Evolutionary conservation across 2,888 invertebrate genomes (phyloP).

Genomic region (Helleia helle): DNA sequence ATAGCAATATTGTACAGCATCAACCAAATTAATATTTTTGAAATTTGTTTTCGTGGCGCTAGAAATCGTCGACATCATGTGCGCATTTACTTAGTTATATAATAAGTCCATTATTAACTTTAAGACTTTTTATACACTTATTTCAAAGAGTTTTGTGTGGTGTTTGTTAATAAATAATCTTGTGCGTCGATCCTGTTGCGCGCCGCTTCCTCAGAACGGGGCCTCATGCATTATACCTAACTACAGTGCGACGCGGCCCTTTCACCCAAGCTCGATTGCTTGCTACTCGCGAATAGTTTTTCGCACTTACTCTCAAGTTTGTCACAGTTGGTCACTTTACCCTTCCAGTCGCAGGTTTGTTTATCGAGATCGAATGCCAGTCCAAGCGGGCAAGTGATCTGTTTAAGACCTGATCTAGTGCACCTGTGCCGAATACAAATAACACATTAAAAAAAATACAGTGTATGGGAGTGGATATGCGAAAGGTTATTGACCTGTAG

Average conservation of each 20-base stretch:
- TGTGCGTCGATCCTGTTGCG: conserved; percentile 36
- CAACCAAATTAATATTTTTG: not conserved
- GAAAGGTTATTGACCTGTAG: conserved; percentile 44
- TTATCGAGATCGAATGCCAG: conserved; percentile 98
- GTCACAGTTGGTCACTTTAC: conserved; percentile 97
- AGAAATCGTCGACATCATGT: not conserved
- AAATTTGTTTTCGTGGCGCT: not conserved
- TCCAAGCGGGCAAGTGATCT: conserved; percentile 97
- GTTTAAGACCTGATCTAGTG: conserved; percentile 96
- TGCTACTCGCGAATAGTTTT: conserved; percentile 64
- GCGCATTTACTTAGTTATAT: not conserved
- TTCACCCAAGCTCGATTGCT: conserved; percentile 69
- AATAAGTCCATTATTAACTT: not conserved
- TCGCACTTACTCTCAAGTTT: conserved; percentile 95
- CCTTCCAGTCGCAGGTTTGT: conserved; percentile 99
- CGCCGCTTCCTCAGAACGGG: conserved; percentile 46
- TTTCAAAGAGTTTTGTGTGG: not conserved
- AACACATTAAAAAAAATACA: conserved; percentile 54
- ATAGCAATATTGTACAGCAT: not conserved
- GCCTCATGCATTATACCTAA: conserved; percentile 68
- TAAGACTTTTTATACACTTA: not conserved
- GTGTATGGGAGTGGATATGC: conserved; percentile 53
- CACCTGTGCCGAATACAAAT: conserved; percentile 82
- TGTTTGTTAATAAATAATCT: conserved; percentile 44
- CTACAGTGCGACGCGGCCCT: conserved; percentile 70